Evolutionary conservation across 2,113 vertebrate genomes (phyloP).

Genomic region (Oreochromis niloticus): DNA sequence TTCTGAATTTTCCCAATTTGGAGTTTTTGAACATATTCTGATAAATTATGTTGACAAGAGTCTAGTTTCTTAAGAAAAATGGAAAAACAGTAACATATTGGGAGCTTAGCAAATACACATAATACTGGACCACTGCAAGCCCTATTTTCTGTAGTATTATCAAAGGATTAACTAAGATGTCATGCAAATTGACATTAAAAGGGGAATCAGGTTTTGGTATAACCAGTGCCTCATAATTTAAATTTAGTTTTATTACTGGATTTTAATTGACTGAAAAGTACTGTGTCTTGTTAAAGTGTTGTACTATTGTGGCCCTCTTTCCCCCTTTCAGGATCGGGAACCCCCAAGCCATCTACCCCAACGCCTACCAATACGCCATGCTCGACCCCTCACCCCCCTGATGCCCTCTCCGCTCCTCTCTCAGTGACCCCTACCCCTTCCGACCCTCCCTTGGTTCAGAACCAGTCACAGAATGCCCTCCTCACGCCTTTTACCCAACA

Average conservation of each 20-base stretch:
- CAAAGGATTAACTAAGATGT: not conserved
- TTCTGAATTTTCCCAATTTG: slow-evolving; percentile 2
- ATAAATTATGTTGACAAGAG: not conserved
- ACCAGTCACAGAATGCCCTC: slow-evolving; percentile 78
- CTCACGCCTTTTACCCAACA: slow-evolving; percentile 90
- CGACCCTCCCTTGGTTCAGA: slow-evolving; percentile 72
- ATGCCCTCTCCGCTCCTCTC: slow-evolving; percentile 82
- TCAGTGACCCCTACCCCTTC: slow-evolving; percentile 82
- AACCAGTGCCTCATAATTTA: not conserved
- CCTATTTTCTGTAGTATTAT: not conserved
- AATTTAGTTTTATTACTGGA: not conserved
- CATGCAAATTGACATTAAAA: not conserved
- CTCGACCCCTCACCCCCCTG: slow-evolving; percentile 89
- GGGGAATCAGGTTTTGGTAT: not conserved
- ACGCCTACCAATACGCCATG: slow-evolving; percentile 93
- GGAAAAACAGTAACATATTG: not conserved
- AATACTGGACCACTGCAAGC: not conserved
- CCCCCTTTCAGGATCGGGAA: slow-evolving; percentile 86
- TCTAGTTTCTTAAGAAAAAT: not conserved
- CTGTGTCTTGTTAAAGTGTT: not conserved
- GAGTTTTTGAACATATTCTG: not conserved
- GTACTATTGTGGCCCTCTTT: not conserved
- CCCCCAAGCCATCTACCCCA: slow-evolving; percentile 95
- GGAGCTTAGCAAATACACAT: not conserved
- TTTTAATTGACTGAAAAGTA: not conserved